Evolutionary conservation across 2,888 invertebrate genomes (phyloP).

Genomic region (Drosophila niveifrons): DNA sequence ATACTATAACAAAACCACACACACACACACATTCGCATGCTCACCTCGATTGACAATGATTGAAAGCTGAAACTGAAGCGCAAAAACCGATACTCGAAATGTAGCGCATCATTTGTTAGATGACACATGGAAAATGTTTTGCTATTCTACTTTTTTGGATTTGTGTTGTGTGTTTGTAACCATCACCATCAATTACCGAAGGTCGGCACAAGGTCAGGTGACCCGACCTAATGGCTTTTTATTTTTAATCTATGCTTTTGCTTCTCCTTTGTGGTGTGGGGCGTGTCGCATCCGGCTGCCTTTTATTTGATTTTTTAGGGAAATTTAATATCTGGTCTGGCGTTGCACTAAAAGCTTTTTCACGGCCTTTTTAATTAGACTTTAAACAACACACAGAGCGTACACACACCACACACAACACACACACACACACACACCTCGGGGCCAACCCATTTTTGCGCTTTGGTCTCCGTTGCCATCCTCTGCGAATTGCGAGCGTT

Average conservation of each 20-base stretch:
- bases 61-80: constrained; percentile 37
- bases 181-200: constrained; percentile 63
- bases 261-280: constrained; percentile 12
- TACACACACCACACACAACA: constrained; percentile 22
- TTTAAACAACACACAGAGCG: constrained; percentile 65
- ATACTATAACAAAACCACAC: neutral
- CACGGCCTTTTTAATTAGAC: constrained; percentile 77
- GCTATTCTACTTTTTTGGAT: constrained; percentile 1
- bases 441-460: constrained; percentile 44
- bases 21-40: neutral
- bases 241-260: constrained; percentile 59
- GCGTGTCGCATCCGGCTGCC: constrained; percentile 5
- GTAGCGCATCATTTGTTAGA: constrained; percentile 68
- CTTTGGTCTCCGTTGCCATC: constrained; percentile 2
- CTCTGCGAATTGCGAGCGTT: constrained; percentile 65
- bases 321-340: constrained; percentile 71
- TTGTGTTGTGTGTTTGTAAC: neutral
- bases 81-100: neutral
- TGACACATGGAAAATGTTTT: constrained; percentile 64
- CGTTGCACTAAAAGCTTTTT: constrained; percentile 76
- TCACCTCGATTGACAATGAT: constrained; percentile 50
- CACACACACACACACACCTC: constrained; percentile 6
- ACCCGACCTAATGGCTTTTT: constrained; percentile 48
- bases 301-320: constrained; percentile 34
- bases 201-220: constrained; percentile 67